Base-by-base conservation (phyloP, 2,113 vertebrate genomes). In the Coturnix japonica region DNA sequence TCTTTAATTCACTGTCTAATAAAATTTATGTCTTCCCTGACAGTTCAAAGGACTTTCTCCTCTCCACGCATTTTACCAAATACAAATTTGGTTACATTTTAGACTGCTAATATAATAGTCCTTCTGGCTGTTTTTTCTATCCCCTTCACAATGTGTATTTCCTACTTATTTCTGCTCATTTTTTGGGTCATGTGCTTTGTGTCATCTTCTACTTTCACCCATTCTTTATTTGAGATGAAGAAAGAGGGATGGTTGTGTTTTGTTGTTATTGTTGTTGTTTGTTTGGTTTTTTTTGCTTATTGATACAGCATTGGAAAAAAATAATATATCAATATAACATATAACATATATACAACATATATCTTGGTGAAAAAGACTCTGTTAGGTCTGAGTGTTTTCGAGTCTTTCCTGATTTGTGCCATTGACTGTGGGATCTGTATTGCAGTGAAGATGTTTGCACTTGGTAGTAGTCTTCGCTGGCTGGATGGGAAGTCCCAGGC, bases 341-440 rank as follows among this genome's bases (percentile, higher is more conserved):
- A 33, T 46, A 66, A n/a, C 31, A 49, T 37, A 37, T 37, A 23
- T 47, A 33, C 41, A 66, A n/a, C 37, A 37, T 37, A 37, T 37
- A 37, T 37, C 31, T 46, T 93, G 69, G 85, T 49, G 22, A 64
- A 65, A 80, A 90, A 72, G 88, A 54, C 54, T 60, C 39, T 91
- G 89, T 93, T 94, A 95, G 78, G 93, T 90, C 47, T 53, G 66
- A 95, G 85, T 66, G 9, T 66, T 89, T 73, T 85, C 95, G 35
- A 63, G 17, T 82, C 75, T 95, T 95, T 84, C 87, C 44, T 96
- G 89, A 94, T 97, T 98, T 94, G 91, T 97, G 91, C 95, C 96
- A 88, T 97, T 94, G 94, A 92, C 95, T 94, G 54, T 87, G 90
- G 89, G 91, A 97, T 97, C 97, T 98, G 91, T 96, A 97, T 96